phyloP scores from a whole-genome alignment of 2,888 invertebrate genomes.

The Malthinus seriepunctatus region DNA sequence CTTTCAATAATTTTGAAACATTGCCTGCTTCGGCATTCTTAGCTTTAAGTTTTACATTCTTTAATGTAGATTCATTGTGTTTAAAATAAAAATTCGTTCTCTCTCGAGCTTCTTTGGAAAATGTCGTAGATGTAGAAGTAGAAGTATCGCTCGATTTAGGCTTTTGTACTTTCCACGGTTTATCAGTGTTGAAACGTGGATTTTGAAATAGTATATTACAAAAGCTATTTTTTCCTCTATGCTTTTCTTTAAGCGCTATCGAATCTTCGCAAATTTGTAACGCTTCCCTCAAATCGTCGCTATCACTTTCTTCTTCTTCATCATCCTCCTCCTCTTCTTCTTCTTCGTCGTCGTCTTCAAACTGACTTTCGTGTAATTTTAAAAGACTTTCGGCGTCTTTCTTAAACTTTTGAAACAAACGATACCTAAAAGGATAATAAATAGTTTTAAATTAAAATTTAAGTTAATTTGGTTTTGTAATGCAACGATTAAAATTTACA shows the following conservation, averaged over 20 bases:
- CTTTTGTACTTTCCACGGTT: slow-evolving; percentile 5
- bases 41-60: slow-evolving; percentile 11
- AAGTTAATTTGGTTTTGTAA: not conserved
- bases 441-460: not conserved
- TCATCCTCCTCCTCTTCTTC: slow-evolving; percentile 25
- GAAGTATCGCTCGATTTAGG: not conserved
- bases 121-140: slow-evolving; percentile 11
- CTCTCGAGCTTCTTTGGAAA: slow-evolving; percentile 17
- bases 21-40: slow-evolving; percentile 12
- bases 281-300: slow-evolving; percentile 32
- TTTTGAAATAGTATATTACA: slow-evolving; percentile 24
- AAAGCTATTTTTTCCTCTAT: slow-evolving; percentile 41
- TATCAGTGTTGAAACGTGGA: slow-evolving; percentile 15
- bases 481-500: no score
- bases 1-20: not conserved
- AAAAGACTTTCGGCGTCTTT: slow-evolving; percentile 21
- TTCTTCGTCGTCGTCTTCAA: slow-evolving; percentile 25
- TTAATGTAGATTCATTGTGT: slow-evolving; percentile 8
- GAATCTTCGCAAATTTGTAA: slow-evolving; percentile 41
- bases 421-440: slow-evolving; percentile 10
- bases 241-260: slow-evolving; percentile 51
- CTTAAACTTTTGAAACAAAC: slow-evolving; percentile 15
- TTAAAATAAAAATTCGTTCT: slow-evolving; percentile 4
- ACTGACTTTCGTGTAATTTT: slow-evolving; percentile 20
- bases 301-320: slow-evolving; percentile 38